Base-by-base conservation (phyloP, 2,797 vertebrate genomes). In the Acrocephalus scirpaceus region DNA sequence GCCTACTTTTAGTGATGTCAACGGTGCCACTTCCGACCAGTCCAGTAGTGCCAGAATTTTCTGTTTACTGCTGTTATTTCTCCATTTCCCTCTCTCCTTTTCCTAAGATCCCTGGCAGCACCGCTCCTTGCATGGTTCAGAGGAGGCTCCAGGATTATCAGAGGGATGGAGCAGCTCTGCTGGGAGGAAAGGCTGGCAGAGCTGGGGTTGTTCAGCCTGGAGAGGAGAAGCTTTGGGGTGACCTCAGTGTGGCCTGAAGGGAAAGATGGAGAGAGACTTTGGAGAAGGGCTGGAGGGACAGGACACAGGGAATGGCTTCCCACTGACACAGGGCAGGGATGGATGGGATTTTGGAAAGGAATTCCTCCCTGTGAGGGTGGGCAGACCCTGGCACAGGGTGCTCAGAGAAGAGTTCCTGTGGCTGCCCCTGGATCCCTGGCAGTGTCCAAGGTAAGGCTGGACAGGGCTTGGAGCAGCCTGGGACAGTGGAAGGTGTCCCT, bases 1-100 rank as follows among this genome's bases (percentile, higher is more conserved):
- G 82, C 85, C 88, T 85, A 50, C 88, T 94, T 79, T 86, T 64
- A 86, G 86, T 79, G 90, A 85, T 95, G 88, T 79, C 90, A 82
- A 1, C 22, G 64, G 73, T 64, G 86, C 69, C 74, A 74, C 77
- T 93, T 92, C 90, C 7, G 0, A 22, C 67, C 21, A 16, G 80
- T 2, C 71, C 62, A 4, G 40, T 2, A 32, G 38, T 83, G 90
- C 90, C 93, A 93, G 86, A 58, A 72, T 81, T 80, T 83, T 90
- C 58, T 14, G 1, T 84, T 88, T 64, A 4, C 36, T 77, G 32
- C 45, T 76, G 25, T 27, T 8, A 1, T 50, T 60, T 71, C 29
- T 65, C 26, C 42, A 50, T 34, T 66, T 74, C 21, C 57, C 27
- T 13, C 19, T 64, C 53, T 71, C 32, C 62, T 45, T 60, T 76